A percentile compares a stretch with the other conserved stretches of the same genome.
Conservation (phyloP, 2,888 invertebrate species). For the Xestia ashworthii region DNA sequence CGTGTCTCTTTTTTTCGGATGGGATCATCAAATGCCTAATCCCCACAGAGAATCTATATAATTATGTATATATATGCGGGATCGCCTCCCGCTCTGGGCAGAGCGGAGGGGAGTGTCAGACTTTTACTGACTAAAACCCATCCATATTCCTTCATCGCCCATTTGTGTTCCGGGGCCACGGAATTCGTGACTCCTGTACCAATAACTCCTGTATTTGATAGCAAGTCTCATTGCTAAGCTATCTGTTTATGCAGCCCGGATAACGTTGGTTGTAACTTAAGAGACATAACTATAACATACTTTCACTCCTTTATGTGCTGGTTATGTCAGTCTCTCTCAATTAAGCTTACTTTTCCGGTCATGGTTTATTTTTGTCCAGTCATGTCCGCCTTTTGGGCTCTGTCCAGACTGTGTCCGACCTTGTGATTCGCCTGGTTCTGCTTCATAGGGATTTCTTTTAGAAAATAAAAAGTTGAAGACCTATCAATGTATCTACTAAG, state of each 20-base stretch:
- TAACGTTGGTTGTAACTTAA: constrained; percentile 8
- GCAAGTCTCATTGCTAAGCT: not conserved
- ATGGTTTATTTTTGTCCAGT: not conserved
- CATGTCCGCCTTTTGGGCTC: not conserved
- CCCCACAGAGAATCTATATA: too few species aligned
- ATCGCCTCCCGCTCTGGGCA: too few species aligned
- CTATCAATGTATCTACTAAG: not conserved
- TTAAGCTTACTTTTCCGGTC: not conserved
- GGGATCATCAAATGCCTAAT: too few species aligned
- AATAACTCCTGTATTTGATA: not conserved
- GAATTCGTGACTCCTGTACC: not conserved
- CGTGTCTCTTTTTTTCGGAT: too few species aligned
- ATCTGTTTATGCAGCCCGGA: constrained; percentile 14
- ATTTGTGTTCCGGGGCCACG: too few species aligned
- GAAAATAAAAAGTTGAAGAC: not conserved
- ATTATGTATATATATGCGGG: too few species aligned
- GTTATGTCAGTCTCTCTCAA: constrained; percentile 26
- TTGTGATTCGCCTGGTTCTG: not conserved
- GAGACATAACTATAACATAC: constrained; percentile 22
- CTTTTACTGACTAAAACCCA: too few species aligned
- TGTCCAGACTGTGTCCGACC: not conserved
- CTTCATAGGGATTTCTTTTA: not conserved
- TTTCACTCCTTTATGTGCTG: constrained; percentile 36
- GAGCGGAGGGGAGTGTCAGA: too few species aligned
- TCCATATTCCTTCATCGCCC: too few species aligned